Conservation (phyloP, 1,140 invertebrate species). For the Formica exsecta region DNA sequence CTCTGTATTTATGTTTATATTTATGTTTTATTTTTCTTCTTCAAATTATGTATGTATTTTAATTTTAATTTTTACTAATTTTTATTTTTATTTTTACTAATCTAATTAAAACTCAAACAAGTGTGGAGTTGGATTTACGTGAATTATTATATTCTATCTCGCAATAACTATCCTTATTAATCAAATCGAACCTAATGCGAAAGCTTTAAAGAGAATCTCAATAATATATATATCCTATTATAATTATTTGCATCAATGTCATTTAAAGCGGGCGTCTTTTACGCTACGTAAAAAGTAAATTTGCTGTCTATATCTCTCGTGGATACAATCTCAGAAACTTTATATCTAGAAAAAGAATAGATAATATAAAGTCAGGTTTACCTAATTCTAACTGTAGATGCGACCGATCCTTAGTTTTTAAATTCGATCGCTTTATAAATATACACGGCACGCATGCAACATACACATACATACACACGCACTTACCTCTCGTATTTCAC, state of each 20-base stretch:
- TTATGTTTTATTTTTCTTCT: constrained; percentile 33
- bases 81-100: neutral
- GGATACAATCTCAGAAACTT: no score
- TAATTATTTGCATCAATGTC: no score
- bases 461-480: neutral
- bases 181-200: neutral
- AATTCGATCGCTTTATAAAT: neutral
- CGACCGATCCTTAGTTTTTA: neutral
- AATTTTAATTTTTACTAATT: neutral
- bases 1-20: neutral
- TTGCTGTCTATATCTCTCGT: no score
- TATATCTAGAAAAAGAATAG: neutral
- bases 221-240: no score
- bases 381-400: no score
- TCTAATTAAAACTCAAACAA: neutral
- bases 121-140: no score
- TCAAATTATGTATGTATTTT: neutral
- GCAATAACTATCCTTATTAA: neutral
- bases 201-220: no score
- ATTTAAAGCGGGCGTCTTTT: no score
- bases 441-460: neutral
- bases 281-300: no score
- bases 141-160: neutral
- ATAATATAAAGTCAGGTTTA: neutral
- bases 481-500: constrained; percentile 86